Base-by-base conservation (phyloP, 2,797 vertebrate genomes). In the Molossus molossus region DNA sequence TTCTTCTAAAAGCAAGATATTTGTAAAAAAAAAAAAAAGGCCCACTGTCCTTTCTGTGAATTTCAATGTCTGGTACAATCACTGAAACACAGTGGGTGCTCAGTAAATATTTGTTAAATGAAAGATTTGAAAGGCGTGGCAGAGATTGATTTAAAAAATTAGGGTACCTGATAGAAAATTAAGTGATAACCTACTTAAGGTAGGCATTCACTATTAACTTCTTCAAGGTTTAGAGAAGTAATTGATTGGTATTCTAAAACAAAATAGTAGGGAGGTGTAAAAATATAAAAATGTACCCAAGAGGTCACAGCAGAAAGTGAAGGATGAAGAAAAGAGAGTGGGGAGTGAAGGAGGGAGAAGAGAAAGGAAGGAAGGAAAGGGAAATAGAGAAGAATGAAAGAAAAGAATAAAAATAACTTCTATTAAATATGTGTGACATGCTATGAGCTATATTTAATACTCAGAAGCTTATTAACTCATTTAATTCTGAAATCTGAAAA, bases 401-500 rank as follows among this genome's bases (percentile, higher is more conserved):
- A 4, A 53, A 83, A 27, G 77, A 80, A 45, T 29, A 75, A 65
- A 79, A 62, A 7, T 37, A 40, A 69, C 4, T 67, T 50, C 37
- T 60, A 6, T 6, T 65, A 58, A 80, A 27, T 70, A 33, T 23
- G 0, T 48, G 10, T 48, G 15, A 57, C 1, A 7, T 1, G 5
- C 9, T 7, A 48, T 14, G 25, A 55, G 0, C 33, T 85, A 33
- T 21, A 25, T 25, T 85, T 70, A 60, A 75, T 15, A 57, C 17
- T 58, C 15, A 50, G 13, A 79, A 89, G 5, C 6, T 88, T 62
- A 25, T 75, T 58, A 70, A 75, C 20, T 79, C 23, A 53, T 60
- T 69, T 69, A 87, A 86, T 81, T 94, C 7, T 81, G 12, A 79
- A 80, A 70, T 91, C 9, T 73, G 21, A 48, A 92, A 81, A 82